These are phyloP conservation scores for Pedetes capensis DNA, from an alignment of 2,113 vertebrate species.

Conservation along the genomic window DNA sequence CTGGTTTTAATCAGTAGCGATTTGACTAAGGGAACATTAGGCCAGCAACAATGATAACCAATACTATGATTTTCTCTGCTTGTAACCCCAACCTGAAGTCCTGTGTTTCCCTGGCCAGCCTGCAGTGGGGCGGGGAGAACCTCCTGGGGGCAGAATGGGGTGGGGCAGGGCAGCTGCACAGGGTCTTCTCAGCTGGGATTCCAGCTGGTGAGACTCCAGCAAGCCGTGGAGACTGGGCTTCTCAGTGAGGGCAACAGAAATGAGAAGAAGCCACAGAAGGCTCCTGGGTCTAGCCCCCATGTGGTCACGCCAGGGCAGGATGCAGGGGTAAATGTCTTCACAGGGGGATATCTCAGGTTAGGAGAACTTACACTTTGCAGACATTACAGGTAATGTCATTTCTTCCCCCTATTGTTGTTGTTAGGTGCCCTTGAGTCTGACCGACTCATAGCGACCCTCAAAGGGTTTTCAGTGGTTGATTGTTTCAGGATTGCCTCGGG, in stretches of 20 bases:
- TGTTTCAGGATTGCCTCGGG: too few relatives aligned
- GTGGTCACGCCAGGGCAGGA: background rate
- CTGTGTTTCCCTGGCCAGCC: constrained; percentile 47
- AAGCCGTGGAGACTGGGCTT: background rate
- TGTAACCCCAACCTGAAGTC: constrained; percentile 70
- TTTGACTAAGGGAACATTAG: constrained; percentile 77
- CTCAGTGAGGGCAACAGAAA: background rate
- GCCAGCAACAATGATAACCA: constrained; percentile 72
- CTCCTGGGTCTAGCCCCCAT: background rate
- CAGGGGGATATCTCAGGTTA: background rate
- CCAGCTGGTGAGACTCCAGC: background rate
- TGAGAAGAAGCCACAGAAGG: background rate
- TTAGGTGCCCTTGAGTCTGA: too few relatives aligned
- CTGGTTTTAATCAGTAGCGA: constrained; percentile 81
- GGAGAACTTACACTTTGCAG: background rate
- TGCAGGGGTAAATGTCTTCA: background rate
- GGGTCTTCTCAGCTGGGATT: background rate
- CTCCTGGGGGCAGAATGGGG: background rate
- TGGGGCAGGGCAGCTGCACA: background rate
- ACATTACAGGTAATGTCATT: background rate
- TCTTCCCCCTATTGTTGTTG: background rate
- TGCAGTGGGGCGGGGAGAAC: background rate
- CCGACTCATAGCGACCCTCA: too few relatives aligned
- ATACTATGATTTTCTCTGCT: constrained; percentile 79
- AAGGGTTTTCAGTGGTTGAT: too few relatives aligned